These are phyloP conservation scores for Oceanites oceanicus DNA, from an alignment of 2,113 vertebrate species.

Conservation along the genomic window DNA sequence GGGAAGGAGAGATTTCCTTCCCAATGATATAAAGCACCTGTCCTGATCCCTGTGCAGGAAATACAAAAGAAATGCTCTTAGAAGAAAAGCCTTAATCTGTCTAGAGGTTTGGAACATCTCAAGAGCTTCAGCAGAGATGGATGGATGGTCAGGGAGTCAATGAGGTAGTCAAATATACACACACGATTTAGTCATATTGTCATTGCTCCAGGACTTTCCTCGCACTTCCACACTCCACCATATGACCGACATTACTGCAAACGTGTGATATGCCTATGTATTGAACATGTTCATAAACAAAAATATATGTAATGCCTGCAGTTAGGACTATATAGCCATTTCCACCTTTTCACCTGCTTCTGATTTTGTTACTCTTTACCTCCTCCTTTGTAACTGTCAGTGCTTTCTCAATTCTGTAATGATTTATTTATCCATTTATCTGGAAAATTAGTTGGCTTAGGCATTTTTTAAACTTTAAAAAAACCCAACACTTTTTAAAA, in stretches of 20 bases:
- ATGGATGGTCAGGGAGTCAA: slow-evolving; percentile 14
- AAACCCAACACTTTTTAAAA: not conserved
- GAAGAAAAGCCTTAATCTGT: not conserved
- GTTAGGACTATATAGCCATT: not conserved
- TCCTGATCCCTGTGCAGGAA: not conserved
- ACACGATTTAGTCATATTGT: not conserved
- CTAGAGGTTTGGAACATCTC: slow-evolving; percentile 4
- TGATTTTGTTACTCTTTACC: not conserved
- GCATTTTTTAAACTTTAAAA: not conserved
- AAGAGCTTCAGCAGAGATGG: not conserved
- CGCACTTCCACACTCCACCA: not conserved
- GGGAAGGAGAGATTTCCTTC: slow-evolving; percentile 16
- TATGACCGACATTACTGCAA: not conserved
- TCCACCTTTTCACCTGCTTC: not conserved
- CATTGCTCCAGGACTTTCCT: not conserved
- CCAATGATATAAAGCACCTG: not conserved
- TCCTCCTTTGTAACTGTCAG: not conserved
- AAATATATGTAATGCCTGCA: not conserved
- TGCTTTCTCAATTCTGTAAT: not conserved
- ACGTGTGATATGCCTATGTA: rapidly evolving
- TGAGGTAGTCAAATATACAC: not conserved
- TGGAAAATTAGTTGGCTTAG: not conserved
- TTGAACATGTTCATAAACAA: not conserved
- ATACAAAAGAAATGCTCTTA: not conserved
- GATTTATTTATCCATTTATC: not conserved